phyloP scores from a whole-genome alignment of 2,888 invertebrate species.

The Cylloceria caligata region DNA sequence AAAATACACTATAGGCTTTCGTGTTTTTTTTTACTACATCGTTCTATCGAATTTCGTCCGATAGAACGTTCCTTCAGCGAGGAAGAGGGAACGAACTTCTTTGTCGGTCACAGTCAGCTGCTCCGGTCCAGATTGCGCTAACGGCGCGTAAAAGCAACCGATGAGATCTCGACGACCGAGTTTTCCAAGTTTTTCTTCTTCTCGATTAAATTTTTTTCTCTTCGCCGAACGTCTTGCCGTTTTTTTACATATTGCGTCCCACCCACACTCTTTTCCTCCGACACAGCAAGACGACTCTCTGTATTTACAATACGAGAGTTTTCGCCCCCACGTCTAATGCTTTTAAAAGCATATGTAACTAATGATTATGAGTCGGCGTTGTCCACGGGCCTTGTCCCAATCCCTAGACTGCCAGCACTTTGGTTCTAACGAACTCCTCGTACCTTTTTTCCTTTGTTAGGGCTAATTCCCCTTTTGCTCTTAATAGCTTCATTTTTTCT shows the following conservation, averaged over 20 bases:
- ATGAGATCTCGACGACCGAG: slow-evolving; percentile 42
- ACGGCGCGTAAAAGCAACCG: slow-evolving; percentile 42
- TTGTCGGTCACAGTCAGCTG: slow-evolving; percentile 37
- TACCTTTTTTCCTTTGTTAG: slow-evolving; percentile 1
- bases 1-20: too few relatives aligned
- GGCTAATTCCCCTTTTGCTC: slow-evolving; percentile 27
- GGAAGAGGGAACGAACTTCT: slow-evolving; percentile 3
- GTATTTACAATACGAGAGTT: slow-evolving; percentile 28
- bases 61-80: too few relatives aligned
- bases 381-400: background rate
- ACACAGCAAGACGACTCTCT: background rate
- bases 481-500: slow-evolving; percentile 23
- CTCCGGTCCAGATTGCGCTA: slow-evolving; percentile 28
- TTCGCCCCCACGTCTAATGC: background rate
- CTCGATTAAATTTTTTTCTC: slow-evolving; percentile 18
- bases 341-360: slow-evolving; percentile 28
- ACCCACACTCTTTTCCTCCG: background rate
- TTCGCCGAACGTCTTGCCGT: background rate
- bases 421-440: slow-evolving; percentile 26
- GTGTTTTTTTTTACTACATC: too few relatives aligned
- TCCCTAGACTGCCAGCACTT: slow-evolving; percentile 1
- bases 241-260: background rate
- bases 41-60: too few relatives aligned
- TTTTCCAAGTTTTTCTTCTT: slow-evolving; percentile 35
- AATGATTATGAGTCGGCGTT: slow-evolving; percentile 28